Evolutionary conservation across 2,113 vertebrate genomes (phyloP).

Genomic region (Eira barbara): DNA sequence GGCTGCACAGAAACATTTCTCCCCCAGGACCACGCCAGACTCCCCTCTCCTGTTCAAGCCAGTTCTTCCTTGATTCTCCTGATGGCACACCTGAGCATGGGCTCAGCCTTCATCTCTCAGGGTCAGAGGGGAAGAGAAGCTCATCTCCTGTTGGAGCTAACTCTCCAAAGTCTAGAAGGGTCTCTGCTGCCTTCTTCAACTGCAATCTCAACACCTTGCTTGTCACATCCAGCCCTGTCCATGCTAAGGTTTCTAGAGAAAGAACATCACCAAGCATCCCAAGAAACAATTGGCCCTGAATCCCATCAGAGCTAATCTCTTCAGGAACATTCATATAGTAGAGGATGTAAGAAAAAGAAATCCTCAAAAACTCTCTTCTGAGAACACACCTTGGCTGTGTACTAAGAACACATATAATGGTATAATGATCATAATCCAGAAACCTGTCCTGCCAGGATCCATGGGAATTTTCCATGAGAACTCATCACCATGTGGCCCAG

Average conservation of each 20-base stretch:
- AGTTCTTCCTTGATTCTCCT: neutral
- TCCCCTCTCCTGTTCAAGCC: neutral
- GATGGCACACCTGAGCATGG: neutral
- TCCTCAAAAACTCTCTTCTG: neutral
- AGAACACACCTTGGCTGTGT: neutral
- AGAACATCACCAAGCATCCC: neutral
- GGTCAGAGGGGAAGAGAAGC: neutral
- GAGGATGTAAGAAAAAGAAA: neutral
- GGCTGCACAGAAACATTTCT: neutral
- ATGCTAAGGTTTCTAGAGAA: neutral
- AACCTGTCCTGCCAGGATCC: neutral
- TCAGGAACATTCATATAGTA: neutral
- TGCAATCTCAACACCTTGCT: neutral
- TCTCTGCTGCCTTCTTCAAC: neutral
- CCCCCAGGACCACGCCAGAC: neutral
- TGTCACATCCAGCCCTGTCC: neutral
- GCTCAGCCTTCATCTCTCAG: neutral
- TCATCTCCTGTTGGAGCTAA: neutral
- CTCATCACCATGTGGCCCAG: neutral
- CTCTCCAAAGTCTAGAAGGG: neutral
- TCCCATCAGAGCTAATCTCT: neutral
- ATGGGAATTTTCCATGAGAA: constrained; percentile 43
- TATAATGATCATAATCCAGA: constrained; percentile 36
- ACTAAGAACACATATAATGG: neutral
- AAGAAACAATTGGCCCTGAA: neutral